A percentile compares a stretch with the other conserved stretches of the same genome.
phyloP scores from a whole-genome alignment of 2,888 invertebrate genomes.

The Argyresthia goedartella region DNA sequence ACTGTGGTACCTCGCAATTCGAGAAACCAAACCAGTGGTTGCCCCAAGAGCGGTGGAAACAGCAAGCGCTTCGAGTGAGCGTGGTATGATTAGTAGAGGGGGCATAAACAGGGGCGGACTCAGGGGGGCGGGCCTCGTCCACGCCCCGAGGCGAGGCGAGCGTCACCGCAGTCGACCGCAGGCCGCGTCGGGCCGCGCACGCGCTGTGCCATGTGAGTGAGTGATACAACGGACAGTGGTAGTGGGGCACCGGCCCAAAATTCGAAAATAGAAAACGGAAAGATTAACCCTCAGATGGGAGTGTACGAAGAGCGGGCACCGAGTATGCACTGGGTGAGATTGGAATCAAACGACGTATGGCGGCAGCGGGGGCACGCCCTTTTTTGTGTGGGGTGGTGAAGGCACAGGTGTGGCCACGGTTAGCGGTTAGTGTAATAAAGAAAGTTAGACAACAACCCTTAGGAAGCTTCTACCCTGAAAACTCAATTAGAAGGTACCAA shows the following conservation, averaged over 20 bases:
- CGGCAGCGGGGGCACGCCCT: no score
- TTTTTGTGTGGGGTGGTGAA: no score
- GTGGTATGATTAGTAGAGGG: neutral
- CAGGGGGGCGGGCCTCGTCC: slow-evolving; percentile 14
- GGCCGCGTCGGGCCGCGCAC: slow-evolving; percentile 52
- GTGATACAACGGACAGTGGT: slow-evolving; percentile 38
- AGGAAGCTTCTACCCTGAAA: no score
- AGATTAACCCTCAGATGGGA: slow-evolving; percentile 85
- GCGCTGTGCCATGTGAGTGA: slow-evolving; percentile 36
- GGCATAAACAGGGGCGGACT: neutral
- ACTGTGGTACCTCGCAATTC: no score
- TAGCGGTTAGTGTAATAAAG: no score
- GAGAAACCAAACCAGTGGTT: no score
- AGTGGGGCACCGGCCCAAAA: slow-evolving; percentile 62
- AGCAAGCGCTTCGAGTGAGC: neutral
- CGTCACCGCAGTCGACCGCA: slow-evolving; percentile 44
- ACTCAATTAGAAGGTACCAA: no score
- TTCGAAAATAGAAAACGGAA: slow-evolving; percentile 65
- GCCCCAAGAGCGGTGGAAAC: no score
- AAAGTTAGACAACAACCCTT: no score
- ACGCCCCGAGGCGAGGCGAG: slow-evolving; percentile 19
- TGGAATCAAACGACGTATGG: neutral
- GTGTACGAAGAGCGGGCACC: slow-evolving; percentile 90
- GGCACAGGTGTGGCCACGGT: no score
- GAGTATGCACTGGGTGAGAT: slow-evolving; percentile 92